Conservation (phyloP, 1,140 invertebrate species). For the Drosophila novamexicana region DNA sequence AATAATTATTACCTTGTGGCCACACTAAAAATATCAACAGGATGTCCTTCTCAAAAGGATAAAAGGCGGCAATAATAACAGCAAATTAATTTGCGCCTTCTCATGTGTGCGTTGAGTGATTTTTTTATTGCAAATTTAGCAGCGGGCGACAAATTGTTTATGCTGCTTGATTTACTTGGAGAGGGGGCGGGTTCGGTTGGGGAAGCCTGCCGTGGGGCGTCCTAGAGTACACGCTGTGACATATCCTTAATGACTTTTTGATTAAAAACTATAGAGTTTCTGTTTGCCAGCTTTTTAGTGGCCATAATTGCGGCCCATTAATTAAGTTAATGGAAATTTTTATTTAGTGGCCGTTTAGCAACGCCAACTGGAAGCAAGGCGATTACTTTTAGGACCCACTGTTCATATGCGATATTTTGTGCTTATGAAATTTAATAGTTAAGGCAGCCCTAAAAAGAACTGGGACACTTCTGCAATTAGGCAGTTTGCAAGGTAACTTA, state of each 20-base stretch:
- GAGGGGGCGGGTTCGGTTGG: background rate
- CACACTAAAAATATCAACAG: slow-evolving; percentile 66
- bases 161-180: slow-evolving; percentile 66
- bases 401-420: slow-evolving; percentile 48
- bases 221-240: slow-evolving; percentile 57
- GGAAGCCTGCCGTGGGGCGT: slow-evolving; percentile 1
- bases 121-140: slow-evolving; percentile 73
- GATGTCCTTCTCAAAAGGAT: slow-evolving; percentile 56
- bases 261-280: slow-evolving; percentile 79
- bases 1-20: slow-evolving; percentile 62
- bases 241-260: slow-evolving; percentile 64
- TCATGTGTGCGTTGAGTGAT: slow-evolving; percentile 54
- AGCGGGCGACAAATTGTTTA: slow-evolving; percentile 75
- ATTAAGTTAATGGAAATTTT: slow-evolving; percentile 81
- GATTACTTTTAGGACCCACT: slow-evolving; percentile 51
- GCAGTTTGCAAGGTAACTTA: background rate
- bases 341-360: slow-evolving; percentile 56
- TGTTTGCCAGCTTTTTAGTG: slow-evolving; percentile 67
- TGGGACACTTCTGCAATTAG: slow-evolving; percentile 39
- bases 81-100: slow-evolving; percentile 64
- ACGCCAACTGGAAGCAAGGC: slow-evolving; percentile 21
- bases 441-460: background rate
- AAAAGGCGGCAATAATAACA: slow-evolving; percentile 56
- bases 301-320: slow-evolving; percentile 69
- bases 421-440: slow-evolving; percentile 52